Evolutionary conservation across 2,797 vertebrate species (phyloP).

Genomic region (Smutsia gigantea): DNA sequence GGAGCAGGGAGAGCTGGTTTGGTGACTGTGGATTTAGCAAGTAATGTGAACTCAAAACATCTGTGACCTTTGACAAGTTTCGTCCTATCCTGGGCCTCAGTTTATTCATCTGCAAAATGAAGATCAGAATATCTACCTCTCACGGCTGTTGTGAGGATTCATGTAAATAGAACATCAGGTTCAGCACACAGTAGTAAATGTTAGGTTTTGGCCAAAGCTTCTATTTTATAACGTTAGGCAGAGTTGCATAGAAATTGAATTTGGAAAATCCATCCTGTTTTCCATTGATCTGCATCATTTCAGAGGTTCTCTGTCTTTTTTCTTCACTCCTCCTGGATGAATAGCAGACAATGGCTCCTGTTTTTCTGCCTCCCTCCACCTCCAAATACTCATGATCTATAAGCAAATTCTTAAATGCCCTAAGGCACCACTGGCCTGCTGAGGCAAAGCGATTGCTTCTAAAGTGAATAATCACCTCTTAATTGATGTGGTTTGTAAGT

Average conservation of each 20-base stretch:
- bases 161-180: neutral
- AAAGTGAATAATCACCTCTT: slow-evolving; percentile 52
- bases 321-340: neutral
- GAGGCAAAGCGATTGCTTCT: neutral
- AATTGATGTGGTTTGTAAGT: slow-evolving; percentile 30
- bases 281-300: neutral
- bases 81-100: neutral
- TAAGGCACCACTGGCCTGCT: neutral
- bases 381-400: neutral
- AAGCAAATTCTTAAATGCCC: slow-evolving; percentile 1
- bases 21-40: neutral
- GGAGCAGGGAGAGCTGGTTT: neutral
- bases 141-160: neutral
- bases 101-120: slow-evolving; percentile 45
- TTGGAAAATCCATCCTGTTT: slow-evolving; percentile 21
- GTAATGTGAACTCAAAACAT: neutral
- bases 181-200: neutral
- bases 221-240: neutral
- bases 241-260: neutral
- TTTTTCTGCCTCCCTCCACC: neutral
- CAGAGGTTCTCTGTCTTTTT: neutral
- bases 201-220: neutral
- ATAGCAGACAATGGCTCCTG: neutral
- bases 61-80: neutral
- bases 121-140: neutral